Conservation (phyloP, 1,140 invertebrate genomes). For the Asobara japonica region DNA sequence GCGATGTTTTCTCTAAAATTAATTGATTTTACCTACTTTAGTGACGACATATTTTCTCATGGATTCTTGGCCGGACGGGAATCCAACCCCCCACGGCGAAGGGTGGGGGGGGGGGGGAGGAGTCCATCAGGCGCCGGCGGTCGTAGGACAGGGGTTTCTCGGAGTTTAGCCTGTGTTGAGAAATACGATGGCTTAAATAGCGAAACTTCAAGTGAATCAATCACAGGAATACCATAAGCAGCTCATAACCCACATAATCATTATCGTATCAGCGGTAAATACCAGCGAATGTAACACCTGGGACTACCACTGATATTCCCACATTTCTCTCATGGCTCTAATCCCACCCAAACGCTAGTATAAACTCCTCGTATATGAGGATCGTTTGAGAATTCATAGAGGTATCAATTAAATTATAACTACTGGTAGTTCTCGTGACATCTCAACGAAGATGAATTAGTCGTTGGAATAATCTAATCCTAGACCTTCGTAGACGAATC, state of each 20-base stretch:
- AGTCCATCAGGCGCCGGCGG: too few relatives aligned
- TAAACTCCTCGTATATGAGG: not conserved
- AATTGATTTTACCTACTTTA: too few relatives aligned
- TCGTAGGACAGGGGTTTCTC: too few relatives aligned
- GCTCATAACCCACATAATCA: not conserved
- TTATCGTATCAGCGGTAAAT: not conserved
- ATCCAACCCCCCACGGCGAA: too few relatives aligned
- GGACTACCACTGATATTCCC: not conserved
- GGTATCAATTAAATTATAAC: conserved; percentile 6
- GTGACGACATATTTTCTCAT: too few relatives aligned
- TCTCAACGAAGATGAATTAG: conserved; percentile 5
- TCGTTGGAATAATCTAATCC: conserved; percentile 1
- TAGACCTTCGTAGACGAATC: not conserved
- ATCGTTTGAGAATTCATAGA: conserved; percentile 7
- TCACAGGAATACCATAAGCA: not conserved
- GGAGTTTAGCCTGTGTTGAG: too few relatives aligned
- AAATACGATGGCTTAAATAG: too few relatives aligned
- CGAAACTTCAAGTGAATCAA: too few relatives aligned
- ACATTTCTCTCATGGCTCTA: not conserved
- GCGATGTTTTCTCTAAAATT: too few relatives aligned
- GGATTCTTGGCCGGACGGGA: too few relatives aligned
- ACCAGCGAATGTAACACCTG: not conserved
- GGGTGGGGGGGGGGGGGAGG: too few relatives aligned
- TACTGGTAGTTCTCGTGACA: not conserved
- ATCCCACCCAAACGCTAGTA: not conserved